Base-by-base conservation (phyloP, 1,140 invertebrate species). In the Hesperophylax magnus region DNA sequence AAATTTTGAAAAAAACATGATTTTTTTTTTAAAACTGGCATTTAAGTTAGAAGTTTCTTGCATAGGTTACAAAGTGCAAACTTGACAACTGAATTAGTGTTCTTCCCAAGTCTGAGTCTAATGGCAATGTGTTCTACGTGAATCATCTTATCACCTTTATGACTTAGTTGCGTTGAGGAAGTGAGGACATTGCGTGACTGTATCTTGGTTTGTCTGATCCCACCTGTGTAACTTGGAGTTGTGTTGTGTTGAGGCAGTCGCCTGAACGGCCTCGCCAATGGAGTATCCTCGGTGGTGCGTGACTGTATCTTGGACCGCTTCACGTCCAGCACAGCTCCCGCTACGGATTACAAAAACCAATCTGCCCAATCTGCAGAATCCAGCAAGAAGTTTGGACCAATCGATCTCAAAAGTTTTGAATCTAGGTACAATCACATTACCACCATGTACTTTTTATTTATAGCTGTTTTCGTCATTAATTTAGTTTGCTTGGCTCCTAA, bases 251-350 rank as follows among this genome's bases (percentile, higher is more conserved):
- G 58, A 61, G 24, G 58, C 88, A 94, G 93, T 84, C 91, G 92
- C 78, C 87, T 95, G 83, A 94, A 93, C 88, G 94, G 94, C 84
- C 90, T 95, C 82, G 93, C 93, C 60, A 92, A 93, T 60, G 94
- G 94, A 22, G 89, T 95, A 54, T 92, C 93, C 5, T 92, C 91
- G 56, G 90, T 94, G 67, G 91, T 94, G 84, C 92, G 94, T 86
- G 93, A 92, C 87, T 93, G 93, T 87, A 89, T 94, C 69, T 91
- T 93, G 85, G 91, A 92, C 85, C 89, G 90, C 77, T 92, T 92
- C 89, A 84, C 86, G 34, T 84, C 87, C 72, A 86, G 87, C 3
- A 85, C 81, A 27, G 65, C 79, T 54, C 88, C 6, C 84, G 81
- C 63, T 53, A 75, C 58, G 87, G 74, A 58, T 24, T 53, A 53